Evolutionary conservation across 2,888 invertebrate species (phyloP), one percentile per base, ranked within the genome.

Genomic region (Cheilosia urbana): DNA sequence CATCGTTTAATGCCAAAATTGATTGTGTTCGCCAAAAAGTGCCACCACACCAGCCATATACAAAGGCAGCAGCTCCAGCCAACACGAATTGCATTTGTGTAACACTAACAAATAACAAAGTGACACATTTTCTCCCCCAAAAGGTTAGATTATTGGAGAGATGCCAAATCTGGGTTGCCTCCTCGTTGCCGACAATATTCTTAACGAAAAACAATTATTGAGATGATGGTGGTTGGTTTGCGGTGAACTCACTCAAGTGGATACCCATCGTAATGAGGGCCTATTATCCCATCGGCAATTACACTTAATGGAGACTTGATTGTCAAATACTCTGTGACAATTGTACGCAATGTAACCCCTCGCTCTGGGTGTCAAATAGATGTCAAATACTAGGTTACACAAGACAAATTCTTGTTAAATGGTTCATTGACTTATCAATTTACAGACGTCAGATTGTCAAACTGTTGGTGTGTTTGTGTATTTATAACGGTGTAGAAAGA

Each of bases 1-100:
- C 62, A 83, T 79, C 83, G 57, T 73, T 57, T 68, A 62, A 63
- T 83, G 79, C 83, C 83, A 79, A 83, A 73, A 75, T 75, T 81
- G 57, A 81, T 81, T 57, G 80, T 81, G 55, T 63, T 69, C 55
- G 80, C 80, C 80, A 81, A 69, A 60, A 68, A 21, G 51, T 30
- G 49, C 62, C 49, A 53, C 72, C 49, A 71, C 79, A 58, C 63
- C 40, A 49, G 13, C 4, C 34, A 17, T 27, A 49, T 27, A 49
- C 40, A 66, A 42, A 19, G 9, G 15, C 27, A 21, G 9, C 27
- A 27, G 40, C 42, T 42, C 51, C 24, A 51, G 58, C 66, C 77
- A 79, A 63, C 78, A 68, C 51, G 68, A 63, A 83, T 75, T 83
- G 83, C 83, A 83, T 83, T 73, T 83, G 73, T 51, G 37, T 37